Evolutionary conservation across 2,113 vertebrate species (phyloP).

Genomic region (Calonectris borealis): DNA sequence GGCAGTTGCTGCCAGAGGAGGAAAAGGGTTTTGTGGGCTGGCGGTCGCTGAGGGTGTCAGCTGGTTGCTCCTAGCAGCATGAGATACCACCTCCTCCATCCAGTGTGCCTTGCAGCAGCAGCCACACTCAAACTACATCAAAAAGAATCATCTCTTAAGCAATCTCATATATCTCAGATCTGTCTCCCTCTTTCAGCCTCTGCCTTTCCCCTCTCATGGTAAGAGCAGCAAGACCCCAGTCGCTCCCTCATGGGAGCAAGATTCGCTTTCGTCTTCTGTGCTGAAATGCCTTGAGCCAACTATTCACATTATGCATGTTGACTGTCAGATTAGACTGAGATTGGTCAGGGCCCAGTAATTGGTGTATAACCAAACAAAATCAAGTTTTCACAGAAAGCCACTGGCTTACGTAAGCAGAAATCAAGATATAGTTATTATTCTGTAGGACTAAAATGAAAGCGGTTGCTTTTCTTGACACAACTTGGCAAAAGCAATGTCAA

Average conservation of each 20-base stretch:
- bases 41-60: neutral
- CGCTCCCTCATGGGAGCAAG: neutral
- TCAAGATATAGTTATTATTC: neutral
- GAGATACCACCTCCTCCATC: neutral
- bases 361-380: neutral
- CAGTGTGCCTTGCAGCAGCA: neutral
- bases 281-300: neutral
- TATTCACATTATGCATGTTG: neutral
- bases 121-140: neutral
- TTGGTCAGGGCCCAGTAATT: neutral
- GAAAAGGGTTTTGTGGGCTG: neutral
- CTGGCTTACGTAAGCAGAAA: neutral
- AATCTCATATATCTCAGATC: neutral
- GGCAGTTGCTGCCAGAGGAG: neutral
- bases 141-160: neutral
- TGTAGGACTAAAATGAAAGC: neutral
- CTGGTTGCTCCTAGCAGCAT: neutral
- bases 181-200: neutral
- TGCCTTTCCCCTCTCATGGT: neutral
- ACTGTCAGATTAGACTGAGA: neutral
- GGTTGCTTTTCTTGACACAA: neutral
- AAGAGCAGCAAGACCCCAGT: neutral
- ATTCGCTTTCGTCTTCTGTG: neutral
- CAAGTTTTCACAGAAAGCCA: neutral
- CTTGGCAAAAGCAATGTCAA: neutral